Percentiles rank a stretch among this genome's conserved stretches.
These are phyloP conservation scores for Ficedula albicollis DNA, from an alignment of 2,797 vertebrate genomes.

Conservation along the genomic window DNA sequence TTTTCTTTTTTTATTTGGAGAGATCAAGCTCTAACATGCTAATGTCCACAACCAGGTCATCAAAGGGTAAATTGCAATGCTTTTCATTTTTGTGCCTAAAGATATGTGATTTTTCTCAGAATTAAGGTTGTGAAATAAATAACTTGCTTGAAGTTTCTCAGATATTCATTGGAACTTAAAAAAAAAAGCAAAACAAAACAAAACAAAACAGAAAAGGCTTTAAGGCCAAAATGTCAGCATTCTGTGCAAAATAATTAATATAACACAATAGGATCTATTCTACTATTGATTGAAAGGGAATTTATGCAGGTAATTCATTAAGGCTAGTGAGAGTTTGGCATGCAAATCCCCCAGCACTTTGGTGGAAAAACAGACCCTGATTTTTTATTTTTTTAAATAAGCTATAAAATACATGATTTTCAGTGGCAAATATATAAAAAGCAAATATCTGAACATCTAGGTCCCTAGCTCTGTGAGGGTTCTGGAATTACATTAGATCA, in stretches of 20 bases:
- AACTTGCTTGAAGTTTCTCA: conserved; percentile 50
- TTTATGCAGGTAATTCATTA: conserved; percentile 82
- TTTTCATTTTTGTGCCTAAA: conserved; percentile 2
- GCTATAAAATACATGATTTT: conserved; percentile 52
- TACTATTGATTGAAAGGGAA: conserved; percentile 72
- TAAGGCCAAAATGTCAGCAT: conserved; percentile 68
- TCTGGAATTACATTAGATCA: conserved; percentile 69
- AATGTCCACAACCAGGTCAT: not conserved
- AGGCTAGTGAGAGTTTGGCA: conserved; percentile 65
- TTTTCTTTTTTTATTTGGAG: not conserved
- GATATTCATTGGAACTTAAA: conserved; percentile 21
- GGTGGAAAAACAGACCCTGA: conserved; percentile 55
- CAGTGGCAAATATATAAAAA: conserved; percentile 47
- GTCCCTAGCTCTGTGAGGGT: conserved; percentile 26
- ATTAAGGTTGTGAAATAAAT: conserved; percentile 52
- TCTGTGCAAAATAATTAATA: conserved; percentile 76
- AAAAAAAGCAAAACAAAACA: not conserved
- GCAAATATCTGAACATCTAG: conserved; percentile 53
- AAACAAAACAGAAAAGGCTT: conserved; percentile 31
- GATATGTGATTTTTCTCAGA: not conserved
- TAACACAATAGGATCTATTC: conserved; percentile 70
- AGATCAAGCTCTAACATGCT: not conserved
- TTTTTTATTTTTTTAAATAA: not conserved
- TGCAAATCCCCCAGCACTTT: conserved; percentile 70
- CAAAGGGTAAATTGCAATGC: not conserved